phyloP scores from a whole-genome alignment of 2,113 vertebrate genomes.

The Papio anubis region DNA sequence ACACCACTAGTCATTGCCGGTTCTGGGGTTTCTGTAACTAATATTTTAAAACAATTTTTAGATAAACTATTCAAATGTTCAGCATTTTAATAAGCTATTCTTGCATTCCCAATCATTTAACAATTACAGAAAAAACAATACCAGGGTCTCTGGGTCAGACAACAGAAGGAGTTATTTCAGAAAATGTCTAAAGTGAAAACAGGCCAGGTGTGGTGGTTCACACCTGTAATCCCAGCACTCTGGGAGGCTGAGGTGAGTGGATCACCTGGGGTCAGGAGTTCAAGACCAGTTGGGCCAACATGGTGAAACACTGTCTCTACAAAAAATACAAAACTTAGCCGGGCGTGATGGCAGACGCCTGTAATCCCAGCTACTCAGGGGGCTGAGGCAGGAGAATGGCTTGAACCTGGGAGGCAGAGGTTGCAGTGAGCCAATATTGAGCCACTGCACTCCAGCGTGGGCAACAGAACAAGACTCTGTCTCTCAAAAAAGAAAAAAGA shows the following conservation, averaged over 20 bases:
- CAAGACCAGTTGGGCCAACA: background rate
- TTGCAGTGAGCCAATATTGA: background rate
- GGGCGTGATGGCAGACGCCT: background rate
- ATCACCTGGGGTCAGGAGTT: background rate
- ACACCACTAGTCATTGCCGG: conserved; percentile 90
- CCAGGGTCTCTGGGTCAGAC: background rate
- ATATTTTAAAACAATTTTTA: background rate
- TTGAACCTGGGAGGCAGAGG: background rate
- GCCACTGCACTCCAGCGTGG: background rate
- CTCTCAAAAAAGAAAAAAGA: background rate
- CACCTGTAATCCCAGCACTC: background rate
- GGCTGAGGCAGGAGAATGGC: background rate
- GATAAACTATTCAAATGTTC: background rate
- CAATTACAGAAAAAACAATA: background rate
- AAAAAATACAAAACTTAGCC: background rate
- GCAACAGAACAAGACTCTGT: background rate
- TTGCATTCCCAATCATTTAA: background rate
- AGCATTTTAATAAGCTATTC: background rate
- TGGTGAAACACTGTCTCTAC: background rate
- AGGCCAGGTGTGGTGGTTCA: background rate
- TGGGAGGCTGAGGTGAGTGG: background rate
- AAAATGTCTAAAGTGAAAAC: background rate
- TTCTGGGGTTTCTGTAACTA: conserved; percentile 89
- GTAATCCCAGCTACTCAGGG: background rate
- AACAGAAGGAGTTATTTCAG: background rate